Evolutionary conservation across 2,113 vertebrate species (phyloP).

Genomic region (Lycaon pictus): DNA sequence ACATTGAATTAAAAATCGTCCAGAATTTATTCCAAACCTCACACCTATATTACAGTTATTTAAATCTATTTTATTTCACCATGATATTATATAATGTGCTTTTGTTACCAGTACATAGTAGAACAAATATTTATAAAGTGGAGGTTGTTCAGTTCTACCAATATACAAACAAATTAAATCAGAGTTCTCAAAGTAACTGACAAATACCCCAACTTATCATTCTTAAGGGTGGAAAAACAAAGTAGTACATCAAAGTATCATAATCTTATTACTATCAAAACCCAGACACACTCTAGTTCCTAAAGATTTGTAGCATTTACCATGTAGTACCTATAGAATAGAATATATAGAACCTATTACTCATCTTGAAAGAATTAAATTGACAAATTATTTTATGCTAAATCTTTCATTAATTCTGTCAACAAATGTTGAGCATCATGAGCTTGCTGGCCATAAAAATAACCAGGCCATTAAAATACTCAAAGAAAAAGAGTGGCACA

Average conservation of each 20-base stretch:
- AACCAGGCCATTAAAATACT: not conserved
- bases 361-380: not conserved
- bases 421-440: not conserved
- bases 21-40: slow-evolving; percentile 1
- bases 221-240: not conserved
- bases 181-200: slow-evolving; percentile 53
- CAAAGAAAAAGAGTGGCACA: not conserved
- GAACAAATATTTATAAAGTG: slow-evolving; percentile 27
- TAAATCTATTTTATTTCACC: not conserved
- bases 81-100: not conserved
- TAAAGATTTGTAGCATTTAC: not conserved
- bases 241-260: not conserved
- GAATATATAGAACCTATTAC: not conserved
- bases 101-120: not conserved
- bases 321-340: not conserved
- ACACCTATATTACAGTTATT: not conserved
- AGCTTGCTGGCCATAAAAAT: slow-evolving; percentile 3
- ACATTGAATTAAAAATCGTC: not conserved
- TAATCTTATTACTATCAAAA: not conserved
- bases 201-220: not conserved
- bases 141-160: not conserved
- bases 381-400: not conserved
- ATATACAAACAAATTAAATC: slow-evolving; percentile 40
- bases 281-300: not conserved
- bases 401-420: slow-evolving; percentile 12